Evolutionary conservation across 2,113 vertebrate genomes (phyloP), one percentile per base, ranked within the genome.

Genomic region (Eublepharis macularius): DNA sequence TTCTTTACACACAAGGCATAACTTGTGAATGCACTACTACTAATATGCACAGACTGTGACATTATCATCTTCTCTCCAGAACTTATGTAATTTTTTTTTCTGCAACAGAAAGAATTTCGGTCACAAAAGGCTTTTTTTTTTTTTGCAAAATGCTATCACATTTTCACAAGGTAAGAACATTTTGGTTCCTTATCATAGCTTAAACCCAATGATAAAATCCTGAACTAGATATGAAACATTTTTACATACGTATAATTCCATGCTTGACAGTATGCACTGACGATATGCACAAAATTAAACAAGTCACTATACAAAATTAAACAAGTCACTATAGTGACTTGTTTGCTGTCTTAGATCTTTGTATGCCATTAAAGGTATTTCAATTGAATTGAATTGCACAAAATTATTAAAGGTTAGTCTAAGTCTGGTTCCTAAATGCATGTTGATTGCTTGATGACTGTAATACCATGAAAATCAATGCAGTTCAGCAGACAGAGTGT

Each of bases 161-260:
- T 78, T 87, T 89, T 95, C 83, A 84, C 78, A 77, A 78, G 89
- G 75, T 90, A 87, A 89, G 87, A 80, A 76, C 2, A 70, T 49
- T 86, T 66, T 75, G 87, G 65, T 72, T 66, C 41, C 65, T 92
- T 91, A 81, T 89, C 81, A 84, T 85, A 82, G 83, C 81, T 60
- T 76, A 84, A 85, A 76, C 45, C 79, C 81, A 90, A 87, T 88
- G 86, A 91, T 82, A 66, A 80, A 68, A 89, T 85, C 84, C 85
- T 81, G 69, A 87, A 79, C 60, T 81, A 89, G n/a, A n/a, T 3
- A 32, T 2, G 8, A 51, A 86, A 85, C 87, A 88, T 19, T 90
- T 80, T 26, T 68, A 24, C 36, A 90, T 76, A 76, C 54, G 81
- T 36, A 63, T 39, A n/a, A 77, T 60, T 41, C 81, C 74, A 24